A percentile compares a stretch with the other conserved stretches of the same genome.
These are phyloP conservation scores for Oostethus manadensis DNA, from an alignment of 2,113 vertebrate species.

Conservation along the genomic window DNA sequence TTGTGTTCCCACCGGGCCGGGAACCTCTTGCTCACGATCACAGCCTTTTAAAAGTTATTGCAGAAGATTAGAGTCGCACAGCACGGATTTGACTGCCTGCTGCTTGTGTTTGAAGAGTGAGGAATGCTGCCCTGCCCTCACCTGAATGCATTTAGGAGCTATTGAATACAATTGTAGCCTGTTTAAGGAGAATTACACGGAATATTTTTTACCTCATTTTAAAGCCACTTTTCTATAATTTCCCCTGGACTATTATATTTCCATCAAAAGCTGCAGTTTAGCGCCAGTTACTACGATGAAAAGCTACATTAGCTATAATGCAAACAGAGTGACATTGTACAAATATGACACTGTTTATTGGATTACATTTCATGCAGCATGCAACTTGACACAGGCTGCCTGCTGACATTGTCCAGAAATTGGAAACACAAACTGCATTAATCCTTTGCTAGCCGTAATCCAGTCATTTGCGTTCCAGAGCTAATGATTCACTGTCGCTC, in stretches of 20 bases:
- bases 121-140: slow-evolving; percentile 51
- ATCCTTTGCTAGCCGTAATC: too few species aligned
- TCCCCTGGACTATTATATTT: not conserved
- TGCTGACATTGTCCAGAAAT: too few species aligned
- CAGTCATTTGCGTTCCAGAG: too few species aligned
- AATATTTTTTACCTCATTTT: slow-evolving; percentile 8
- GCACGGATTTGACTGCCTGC: slow-evolving; percentile 37
- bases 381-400: too few species aligned
- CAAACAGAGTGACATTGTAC: too few species aligned
- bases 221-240: not conserved
- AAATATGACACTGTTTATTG: too few species aligned
- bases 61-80: slow-evolving; percentile 44
- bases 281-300: too few species aligned
- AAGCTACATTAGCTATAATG: too few species aligned
- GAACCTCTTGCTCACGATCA: slow-evolving; percentile 48
- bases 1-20: slow-evolving; percentile 6
- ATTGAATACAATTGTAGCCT: slow-evolving; percentile 71
- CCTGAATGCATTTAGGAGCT: slow-evolving; percentile 70
- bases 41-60: slow-evolving; percentile 48
- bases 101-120: slow-evolving; percentile 62
- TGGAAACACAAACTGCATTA: too few species aligned
- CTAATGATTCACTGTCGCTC: too few species aligned
- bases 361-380: too few species aligned
- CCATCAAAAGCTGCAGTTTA: too few species aligned
- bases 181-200: slow-evolving; percentile 70